These are phyloP conservation scores for Pempheris klunzingeri DNA, from an alignment of 2,797 vertebrate species.

Conservation along the genomic window DNA sequence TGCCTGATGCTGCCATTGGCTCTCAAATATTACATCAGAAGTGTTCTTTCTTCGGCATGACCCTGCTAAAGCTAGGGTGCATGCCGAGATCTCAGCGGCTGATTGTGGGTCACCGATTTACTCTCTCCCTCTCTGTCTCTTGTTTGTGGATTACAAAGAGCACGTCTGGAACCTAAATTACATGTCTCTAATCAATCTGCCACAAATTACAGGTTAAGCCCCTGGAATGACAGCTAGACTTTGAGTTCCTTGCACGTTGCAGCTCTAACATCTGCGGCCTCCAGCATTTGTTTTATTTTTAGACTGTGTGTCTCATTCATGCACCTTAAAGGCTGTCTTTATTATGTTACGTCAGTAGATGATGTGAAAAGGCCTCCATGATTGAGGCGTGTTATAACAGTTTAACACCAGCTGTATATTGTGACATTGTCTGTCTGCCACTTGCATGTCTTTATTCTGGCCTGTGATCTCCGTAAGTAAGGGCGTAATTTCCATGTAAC, in stretches of 20 bases:
- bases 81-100: constrained; percentile 23
- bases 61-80: not conserved
- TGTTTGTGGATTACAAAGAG: constrained; percentile 51
- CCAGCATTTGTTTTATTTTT: constrained; percentile 48
- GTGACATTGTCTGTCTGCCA: not conserved
- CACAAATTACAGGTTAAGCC: constrained; percentile 77
- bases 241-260: constrained; percentile 55
- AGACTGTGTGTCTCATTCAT: constrained; percentile 44
- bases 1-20: not conserved
- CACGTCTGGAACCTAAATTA: constrained; percentile 62
- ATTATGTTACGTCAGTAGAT: constrained; percentile 19
- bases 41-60: not conserved
- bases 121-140: constrained; percentile 5
- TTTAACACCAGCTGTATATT: not conserved
- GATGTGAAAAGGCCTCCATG: constrained; percentile 29
- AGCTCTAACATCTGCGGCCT: constrained; percentile 39
- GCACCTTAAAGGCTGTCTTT: constrained; percentile 16
- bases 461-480: too few species aligned
- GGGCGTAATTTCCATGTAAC: too few species aligned
- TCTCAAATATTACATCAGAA: not conserved
- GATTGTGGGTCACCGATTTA: constrained; percentile 20
- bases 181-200: constrained; percentile 68
- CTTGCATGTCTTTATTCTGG: not conserved
- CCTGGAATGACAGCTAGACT: constrained; percentile 52
- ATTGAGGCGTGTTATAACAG: not conserved